phyloP scores from a whole-genome alignment of 2,797 vertebrate genomes.

The Macroramphosus scolopax region DNA sequence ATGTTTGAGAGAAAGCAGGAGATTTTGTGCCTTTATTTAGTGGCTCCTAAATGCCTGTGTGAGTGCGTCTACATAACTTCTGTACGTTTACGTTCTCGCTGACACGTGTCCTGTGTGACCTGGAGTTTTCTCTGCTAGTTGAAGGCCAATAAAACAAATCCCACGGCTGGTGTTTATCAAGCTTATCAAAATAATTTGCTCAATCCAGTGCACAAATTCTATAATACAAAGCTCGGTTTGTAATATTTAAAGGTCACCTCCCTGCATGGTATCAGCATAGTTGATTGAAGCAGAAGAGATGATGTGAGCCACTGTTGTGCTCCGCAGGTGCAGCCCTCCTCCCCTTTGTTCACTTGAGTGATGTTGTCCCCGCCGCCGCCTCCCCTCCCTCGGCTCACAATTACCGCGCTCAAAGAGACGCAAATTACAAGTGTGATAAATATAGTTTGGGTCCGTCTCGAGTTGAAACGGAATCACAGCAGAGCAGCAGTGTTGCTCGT shows the following conservation, averaged over 20 bases:
- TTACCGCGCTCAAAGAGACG: conserved; percentile 18
- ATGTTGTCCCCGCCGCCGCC: neutral
- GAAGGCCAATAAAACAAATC: no score
- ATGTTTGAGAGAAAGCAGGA: conserved; percentile 13
- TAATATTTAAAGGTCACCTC: neutral
- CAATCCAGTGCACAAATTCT: no score
- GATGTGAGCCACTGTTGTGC: conserved; percentile 3
- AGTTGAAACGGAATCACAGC: no score
- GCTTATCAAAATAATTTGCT: no score
- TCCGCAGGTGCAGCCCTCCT: conserved; percentile 13
- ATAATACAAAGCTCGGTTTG: no score
- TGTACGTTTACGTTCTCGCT: no score
- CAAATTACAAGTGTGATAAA: conserved; percentile 37
- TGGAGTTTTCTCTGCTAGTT: no score
- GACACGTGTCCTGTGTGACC: neutral
- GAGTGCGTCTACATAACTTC: conserved; percentile 3
- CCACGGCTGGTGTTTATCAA: no score
- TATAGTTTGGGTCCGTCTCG: conserved; percentile 11
- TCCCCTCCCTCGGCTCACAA: conserved; percentile 8
- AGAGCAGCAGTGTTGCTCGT: no score
- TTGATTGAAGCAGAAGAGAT: conserved; percentile 2
- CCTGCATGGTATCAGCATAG: conserved; percentile 5
- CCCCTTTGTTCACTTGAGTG: conserved; percentile 1
- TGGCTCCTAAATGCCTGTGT: conserved; percentile 11
- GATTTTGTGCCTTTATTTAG: conserved; percentile 44